A percentile compares a stretch with the other conserved stretches of the same genome.
phyloP scores from a whole-genome alignment of 2,797 vertebrate species.

The Simalia tracyae region DNA sequence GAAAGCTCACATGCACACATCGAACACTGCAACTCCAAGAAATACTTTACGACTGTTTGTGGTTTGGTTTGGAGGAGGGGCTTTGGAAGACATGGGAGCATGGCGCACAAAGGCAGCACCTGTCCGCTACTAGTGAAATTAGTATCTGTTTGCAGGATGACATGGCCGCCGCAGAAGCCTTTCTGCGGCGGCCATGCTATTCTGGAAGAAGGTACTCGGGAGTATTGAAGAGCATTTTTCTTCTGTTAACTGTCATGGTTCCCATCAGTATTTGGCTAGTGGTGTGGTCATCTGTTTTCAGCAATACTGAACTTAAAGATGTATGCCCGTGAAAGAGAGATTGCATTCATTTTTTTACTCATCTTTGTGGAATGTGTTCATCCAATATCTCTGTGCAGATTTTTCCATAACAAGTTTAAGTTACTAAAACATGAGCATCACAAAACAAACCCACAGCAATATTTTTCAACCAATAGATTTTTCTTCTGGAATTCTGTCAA shows the following conservation, averaged over 20 bases:
- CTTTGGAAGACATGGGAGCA: too few relatives aligned
- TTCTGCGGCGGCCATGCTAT: too few relatives aligned
- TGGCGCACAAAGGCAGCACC: background rate
- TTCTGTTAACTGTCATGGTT: background rate
- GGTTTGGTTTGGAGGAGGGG: too few relatives aligned
- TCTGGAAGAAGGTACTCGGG: too few relatives aligned
- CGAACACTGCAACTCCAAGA: too few relatives aligned
- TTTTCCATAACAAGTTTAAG: conserved; percentile 15
- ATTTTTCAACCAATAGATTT: conserved; percentile 5
- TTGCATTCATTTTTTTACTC: background rate
- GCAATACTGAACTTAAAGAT: accelerated
- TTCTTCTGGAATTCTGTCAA: background rate
- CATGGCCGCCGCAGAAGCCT: too few relatives aligned
- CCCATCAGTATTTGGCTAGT: background rate
- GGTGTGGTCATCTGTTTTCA: conserved; percentile 2
- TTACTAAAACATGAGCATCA: conserved; percentile 35
- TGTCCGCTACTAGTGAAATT: background rate
- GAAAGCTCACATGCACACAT: too few relatives aligned
- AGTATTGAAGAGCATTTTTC: too few relatives aligned
- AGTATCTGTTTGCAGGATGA: background rate
- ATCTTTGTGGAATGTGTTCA: conserved; percentile 21
- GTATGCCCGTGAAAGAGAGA: background rate
- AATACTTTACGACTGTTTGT: too few relatives aligned
- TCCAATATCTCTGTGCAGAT: conserved; percentile 3
- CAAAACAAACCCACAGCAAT: background rate